phyloP scores from a whole-genome alignment of 2,797 vertebrate species.

The Lithobates sylvaticus region DNA sequence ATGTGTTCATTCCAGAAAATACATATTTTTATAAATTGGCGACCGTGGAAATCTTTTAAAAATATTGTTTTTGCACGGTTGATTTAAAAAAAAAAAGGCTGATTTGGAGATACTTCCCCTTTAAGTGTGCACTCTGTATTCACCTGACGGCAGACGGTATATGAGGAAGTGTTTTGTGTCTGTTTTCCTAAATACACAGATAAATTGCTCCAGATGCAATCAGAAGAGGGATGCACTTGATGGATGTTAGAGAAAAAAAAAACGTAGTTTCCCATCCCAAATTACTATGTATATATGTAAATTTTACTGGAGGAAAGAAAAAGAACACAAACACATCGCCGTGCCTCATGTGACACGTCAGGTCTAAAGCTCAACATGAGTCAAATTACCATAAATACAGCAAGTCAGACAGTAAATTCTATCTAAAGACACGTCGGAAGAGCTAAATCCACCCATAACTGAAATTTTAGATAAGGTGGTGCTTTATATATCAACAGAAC shows the following conservation, averaged over 20 bases:
- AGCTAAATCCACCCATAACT: not conserved
- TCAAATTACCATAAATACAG: not conserved
- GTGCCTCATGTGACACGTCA: conserved; percentile 10
- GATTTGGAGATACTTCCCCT: not conserved
- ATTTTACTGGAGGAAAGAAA: conserved; percentile 44
- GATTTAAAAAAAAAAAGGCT: not conserved
- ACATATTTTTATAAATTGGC: not conserved
- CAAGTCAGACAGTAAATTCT: not conserved
- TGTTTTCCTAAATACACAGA: conserved; percentile 58
- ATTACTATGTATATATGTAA: conserved; percentile 61
- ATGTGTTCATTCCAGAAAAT: not conserved
- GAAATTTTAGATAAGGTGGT: not conserved
- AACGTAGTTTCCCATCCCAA: conserved; percentile 43
- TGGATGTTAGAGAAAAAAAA: conserved; percentile 45
- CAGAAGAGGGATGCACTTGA: conserved; percentile 52
- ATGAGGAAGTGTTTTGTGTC: conserved; percentile 42
- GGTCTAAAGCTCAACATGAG: not conserved
- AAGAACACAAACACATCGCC: conserved; percentile 35
- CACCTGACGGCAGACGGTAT: conserved; percentile 39
- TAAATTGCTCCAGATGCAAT: conserved; percentile 59
- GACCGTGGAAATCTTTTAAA: not conserved
- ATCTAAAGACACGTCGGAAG: not conserved
- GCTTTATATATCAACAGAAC: too few species aligned
- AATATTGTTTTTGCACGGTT: not conserved
- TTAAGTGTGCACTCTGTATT: conserved; percentile 31